Conservation (phyloP, 1,140 invertebrate genomes). For the Coboldia fuscipes region DNA sequence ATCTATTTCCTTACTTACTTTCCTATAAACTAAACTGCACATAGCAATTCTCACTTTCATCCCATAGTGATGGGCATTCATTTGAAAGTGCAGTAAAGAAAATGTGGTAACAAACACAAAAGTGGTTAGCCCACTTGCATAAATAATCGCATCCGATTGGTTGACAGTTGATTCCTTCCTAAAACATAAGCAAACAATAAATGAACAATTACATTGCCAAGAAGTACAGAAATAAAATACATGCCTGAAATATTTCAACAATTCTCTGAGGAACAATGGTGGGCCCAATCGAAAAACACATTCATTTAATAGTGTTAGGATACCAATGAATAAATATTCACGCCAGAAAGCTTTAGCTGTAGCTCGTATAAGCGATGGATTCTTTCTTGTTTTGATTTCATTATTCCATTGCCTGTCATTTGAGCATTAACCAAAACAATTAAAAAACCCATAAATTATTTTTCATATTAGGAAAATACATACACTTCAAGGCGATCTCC, state of each 20-base stretch:
- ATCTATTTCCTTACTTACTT: constrained; percentile 35
- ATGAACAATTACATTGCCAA: neutral
- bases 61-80: constrained; percentile 31
- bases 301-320: neutral
- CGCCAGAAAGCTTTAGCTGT: constrained; percentile 1
- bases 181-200: neutral
- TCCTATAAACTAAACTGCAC: constrained; percentile 38
- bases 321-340: neutral
- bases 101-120: constrained; percentile 24
- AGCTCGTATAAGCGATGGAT: constrained; percentile 3
- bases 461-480: neutral
- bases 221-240: too few species aligned
- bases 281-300: constrained; percentile 1
- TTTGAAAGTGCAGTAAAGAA: constrained; percentile 29
- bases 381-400: neutral
- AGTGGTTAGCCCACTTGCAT: constrained; percentile 27
- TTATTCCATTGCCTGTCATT: constrained; percentile 1
- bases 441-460: neutral
- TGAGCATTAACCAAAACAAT: neutral
- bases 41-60: constrained; percentile 32
- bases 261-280: constrained; percentile 1
- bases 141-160: constrained; percentile 20
- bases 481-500: neutral
- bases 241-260: constrained; percentile 2
- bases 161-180: neutral